These are phyloP conservation scores for Calephelis virginiensis DNA, from an alignment of 1,140 invertebrate species.

Conservation along the genomic window DNA sequence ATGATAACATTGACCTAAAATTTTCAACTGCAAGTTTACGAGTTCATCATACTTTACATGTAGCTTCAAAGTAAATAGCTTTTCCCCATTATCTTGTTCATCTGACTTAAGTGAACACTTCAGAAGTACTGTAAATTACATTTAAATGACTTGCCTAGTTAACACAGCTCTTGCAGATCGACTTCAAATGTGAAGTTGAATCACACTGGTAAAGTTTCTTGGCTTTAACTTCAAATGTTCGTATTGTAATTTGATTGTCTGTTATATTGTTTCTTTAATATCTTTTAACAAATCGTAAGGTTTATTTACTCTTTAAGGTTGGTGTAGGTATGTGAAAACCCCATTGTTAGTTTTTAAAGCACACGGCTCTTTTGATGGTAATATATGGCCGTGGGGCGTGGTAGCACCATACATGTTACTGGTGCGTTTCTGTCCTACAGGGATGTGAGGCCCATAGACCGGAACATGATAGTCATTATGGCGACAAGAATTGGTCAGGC, in stretches of 20 bases:
- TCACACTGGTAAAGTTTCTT: conserved; percentile 57
- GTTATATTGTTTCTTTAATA: background rate
- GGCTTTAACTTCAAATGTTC: conserved; percentile 44
- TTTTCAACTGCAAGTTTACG: background rate
- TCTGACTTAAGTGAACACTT: background rate
- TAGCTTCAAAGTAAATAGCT: background rate
- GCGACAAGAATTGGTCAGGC: too few species aligned
- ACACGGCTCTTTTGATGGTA: too few species aligned
- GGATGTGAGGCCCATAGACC: too few species aligned
- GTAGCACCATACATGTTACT: too few species aligned
- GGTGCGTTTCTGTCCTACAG: too few species aligned
- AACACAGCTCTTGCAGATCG: conserved; percentile 38
- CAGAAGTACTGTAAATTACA: conserved; percentile 29
- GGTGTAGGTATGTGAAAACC: too few species aligned
- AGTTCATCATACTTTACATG: background rate
- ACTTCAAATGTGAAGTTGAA: conserved; percentile 35
- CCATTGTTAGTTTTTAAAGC: too few species aligned
- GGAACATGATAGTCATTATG: too few species aligned
- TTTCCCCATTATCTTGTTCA: conserved; percentile 2
- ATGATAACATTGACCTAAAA: background rate
- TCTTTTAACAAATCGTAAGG: too few species aligned
- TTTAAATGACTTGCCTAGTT: conserved; percentile 36
- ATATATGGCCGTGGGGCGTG: too few species aligned
- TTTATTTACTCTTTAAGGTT: too few species aligned
- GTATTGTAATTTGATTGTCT: conserved; percentile 30